Conservation (phyloP, 2,113 vertebrate genomes). For the Rhabdomys dilectus region DNA sequence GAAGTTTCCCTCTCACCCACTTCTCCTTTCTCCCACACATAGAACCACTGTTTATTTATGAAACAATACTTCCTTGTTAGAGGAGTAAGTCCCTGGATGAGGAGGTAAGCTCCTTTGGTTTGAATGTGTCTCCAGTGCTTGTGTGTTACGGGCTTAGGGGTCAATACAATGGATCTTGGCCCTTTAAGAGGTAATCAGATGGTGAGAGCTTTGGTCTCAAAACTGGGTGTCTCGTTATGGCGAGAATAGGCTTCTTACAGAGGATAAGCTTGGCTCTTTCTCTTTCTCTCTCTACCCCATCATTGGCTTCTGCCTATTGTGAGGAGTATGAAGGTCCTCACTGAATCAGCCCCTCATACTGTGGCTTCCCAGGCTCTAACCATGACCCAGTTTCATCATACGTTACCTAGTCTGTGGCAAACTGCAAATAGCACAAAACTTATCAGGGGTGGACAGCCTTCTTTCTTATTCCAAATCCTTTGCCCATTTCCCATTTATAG, state of each 20-base stretch:
- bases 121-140: not conserved
- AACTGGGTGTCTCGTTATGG: not conserved
- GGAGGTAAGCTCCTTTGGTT: not conserved
- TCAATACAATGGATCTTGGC: not conserved
- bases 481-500: not conserved
- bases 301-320: not conserved
- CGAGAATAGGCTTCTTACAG: not conserved
- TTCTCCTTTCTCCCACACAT: too few relatives aligned
- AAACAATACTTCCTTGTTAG: not conserved
- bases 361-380: not conserved
- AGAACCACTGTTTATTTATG: not conserved
- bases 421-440: not conserved
- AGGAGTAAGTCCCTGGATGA: not conserved
- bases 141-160: not conserved
- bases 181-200: not conserved
- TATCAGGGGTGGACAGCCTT: not conserved
- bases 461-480: not conserved
- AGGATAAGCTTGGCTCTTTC: not conserved
- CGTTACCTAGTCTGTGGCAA: not conserved
- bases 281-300: too few relatives aligned
- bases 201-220: not conserved
- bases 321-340: not conserved
- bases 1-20: fast-evolving
- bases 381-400: not conserved
- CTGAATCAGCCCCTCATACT: not conserved